These are phyloP conservation scores for Australoheros scitulus DNA, from an alignment of 2,113 vertebrate genomes.

Conservation along the genomic window DNA sequence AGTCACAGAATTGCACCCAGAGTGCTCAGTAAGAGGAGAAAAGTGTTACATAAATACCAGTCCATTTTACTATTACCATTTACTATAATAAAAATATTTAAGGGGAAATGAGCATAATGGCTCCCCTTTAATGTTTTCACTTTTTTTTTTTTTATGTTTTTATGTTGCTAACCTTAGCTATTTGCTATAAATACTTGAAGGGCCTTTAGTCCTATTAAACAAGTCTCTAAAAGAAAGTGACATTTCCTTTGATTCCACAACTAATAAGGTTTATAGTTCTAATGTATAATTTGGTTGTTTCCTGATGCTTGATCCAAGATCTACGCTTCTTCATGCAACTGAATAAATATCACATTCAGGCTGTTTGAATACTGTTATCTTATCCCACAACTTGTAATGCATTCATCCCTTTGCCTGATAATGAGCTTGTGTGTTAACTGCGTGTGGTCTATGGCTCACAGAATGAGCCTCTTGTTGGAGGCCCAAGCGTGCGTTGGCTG, in stretches of 20 bases:
- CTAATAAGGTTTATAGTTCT: background rate
- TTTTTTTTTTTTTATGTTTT: too few species aligned
- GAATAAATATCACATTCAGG: slow-evolving; percentile 5
- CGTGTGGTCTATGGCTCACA: slow-evolving; percentile 12
- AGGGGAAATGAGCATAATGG: background rate
- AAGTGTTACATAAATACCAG: background rate
- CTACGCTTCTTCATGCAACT: background rate
- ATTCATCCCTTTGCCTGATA: background rate
- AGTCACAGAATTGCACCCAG: background rate
- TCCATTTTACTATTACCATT: background rate
- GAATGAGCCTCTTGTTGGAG: slow-evolving; percentile 43
- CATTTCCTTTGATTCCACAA: background rate
- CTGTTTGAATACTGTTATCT: background rate
- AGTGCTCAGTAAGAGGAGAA: background rate
- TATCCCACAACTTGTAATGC: slow-evolving; percentile 5
- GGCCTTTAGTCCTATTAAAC: background rate
- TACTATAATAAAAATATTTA: background rate
- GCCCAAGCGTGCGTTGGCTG: slow-evolving; percentile 36
- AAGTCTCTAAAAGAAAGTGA: background rate
- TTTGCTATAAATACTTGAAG: background rate
- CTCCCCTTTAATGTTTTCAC: background rate
- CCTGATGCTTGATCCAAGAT: background rate
- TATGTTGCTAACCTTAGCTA: background rate
- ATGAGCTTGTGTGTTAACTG: slow-evolving; percentile 26
- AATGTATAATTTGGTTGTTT: background rate